Percentiles rank a stretch among this genome's conserved stretches.
Conservation (phyloP, 2,797 vertebrate species). For the Lacerta bilineata region DNA sequence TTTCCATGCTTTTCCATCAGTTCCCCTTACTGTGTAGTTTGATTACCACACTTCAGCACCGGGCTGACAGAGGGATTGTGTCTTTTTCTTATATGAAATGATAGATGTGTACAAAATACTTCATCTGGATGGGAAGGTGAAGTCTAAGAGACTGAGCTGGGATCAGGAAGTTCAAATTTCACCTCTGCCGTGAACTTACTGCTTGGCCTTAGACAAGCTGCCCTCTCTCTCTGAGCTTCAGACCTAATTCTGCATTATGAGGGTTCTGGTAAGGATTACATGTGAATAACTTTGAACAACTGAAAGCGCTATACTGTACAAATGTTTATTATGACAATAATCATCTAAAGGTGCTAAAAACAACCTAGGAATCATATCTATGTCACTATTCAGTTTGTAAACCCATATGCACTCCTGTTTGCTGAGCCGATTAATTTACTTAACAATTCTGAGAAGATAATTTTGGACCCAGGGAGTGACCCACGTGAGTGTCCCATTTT, state of each 20-base stretch:
- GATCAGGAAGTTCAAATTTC: background rate
- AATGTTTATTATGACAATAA: too few species aligned
- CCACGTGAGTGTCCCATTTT: background rate
- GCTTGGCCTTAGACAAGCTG: background rate
- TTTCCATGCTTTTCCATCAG: conserved; percentile 8
- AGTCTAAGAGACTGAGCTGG: conserved; percentile 1
- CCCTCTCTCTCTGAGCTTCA: background rate
- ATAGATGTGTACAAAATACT: background rate
- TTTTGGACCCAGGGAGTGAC: conserved; percentile 1
- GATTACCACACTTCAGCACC: background rate
- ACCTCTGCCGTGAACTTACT: background rate
- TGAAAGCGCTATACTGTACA: background rate
- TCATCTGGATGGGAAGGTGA: background rate
- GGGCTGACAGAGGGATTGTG: background rate
- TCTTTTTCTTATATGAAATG: background rate
- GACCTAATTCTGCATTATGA: background rate
- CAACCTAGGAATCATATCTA: background rate
- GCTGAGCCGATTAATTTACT: background rate
- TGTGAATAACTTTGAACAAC: background rate
- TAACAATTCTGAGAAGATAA: conserved; percentile 11
- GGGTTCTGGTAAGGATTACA: background rate
- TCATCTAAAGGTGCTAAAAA: background rate
- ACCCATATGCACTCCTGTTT: background rate
- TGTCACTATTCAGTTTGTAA: background rate
- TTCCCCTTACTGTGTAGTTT: conserved; percentile 6